A percentile compares a stretch with the other conserved stretches of the same genome.
These are phyloP conservation scores for Periplaneta americana DNA, from an alignment of 1,140 invertebrate species.

Conservation along the genomic window DNA sequence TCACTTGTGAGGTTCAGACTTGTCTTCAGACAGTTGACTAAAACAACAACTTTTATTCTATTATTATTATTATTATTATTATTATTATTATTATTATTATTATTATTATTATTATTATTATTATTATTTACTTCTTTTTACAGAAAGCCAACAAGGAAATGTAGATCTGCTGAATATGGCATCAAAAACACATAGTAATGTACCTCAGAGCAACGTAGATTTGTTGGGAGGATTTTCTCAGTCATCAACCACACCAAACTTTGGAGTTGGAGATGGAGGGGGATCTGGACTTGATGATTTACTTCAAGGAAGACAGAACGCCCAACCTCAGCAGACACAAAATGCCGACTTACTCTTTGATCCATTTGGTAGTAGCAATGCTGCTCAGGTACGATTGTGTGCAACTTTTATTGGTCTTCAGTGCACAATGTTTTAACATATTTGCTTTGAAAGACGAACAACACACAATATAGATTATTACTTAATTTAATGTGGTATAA, in stretches of 20 bases:
- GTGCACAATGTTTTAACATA: too few relatives aligned
- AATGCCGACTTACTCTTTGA: slow-evolving; percentile 23
- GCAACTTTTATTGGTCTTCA: neutral
- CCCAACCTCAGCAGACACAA: neutral
- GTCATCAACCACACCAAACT: slow-evolving; percentile 4
- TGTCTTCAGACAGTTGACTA: too few relatives aligned
- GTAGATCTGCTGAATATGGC: slow-evolving; percentile 48
- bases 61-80: too few relatives aligned
- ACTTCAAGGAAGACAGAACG: slow-evolving; percentile 23
- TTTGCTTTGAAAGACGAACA: too few relatives aligned
- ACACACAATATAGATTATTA: neutral
- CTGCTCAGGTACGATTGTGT: neutral
- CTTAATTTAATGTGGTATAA: neutral
- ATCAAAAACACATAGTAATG: slow-evolving; percentile 12
- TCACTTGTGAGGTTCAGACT: too few relatives aligned
- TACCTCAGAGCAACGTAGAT: slow-evolving; percentile 46
- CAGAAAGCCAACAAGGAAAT: slow-evolving; percentile 20
- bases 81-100: too few relatives aligned
- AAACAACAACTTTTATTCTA: too few relatives aligned
- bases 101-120: too few relatives aligned
- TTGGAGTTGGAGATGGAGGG: neutral
- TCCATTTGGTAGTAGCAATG: slow-evolving; percentile 21
- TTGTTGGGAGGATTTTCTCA: slow-evolving; percentile 51
- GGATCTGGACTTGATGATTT: slow-evolving; percentile 22
- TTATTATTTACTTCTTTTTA: too few relatives aligned